Evolutionary conservation across 2,797 vertebrate species (phyloP).

Genomic region (Hemibagrus guttatus): DNA sequence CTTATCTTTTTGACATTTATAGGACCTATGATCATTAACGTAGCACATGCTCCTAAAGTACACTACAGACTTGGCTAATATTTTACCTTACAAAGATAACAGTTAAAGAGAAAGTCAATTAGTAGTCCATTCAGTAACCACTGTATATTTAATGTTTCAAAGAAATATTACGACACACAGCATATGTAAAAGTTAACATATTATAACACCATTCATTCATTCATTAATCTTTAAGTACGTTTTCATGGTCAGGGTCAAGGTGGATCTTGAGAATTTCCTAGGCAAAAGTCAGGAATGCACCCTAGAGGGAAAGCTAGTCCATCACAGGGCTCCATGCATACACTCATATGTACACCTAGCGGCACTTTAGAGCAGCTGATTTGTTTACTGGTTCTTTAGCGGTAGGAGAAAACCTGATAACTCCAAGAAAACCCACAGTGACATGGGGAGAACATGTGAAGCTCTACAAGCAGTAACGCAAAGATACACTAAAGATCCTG

Average conservation of each 20-base stretch:
- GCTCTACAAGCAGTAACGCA: no score
- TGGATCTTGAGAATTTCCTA: not conserved
- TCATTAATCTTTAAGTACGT: not conserved
- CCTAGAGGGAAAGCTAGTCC: not conserved
- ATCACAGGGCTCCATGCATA: not conserved
- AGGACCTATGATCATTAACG: not conserved
- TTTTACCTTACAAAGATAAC: slow-evolving; percentile 1
- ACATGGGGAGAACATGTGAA: not conserved
- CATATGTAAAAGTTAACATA: not conserved
- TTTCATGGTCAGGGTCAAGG: not conserved
- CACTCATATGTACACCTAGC: not conserved
- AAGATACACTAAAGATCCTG: not conserved
- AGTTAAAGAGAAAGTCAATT: not conserved
- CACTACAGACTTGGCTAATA: slow-evolving; percentile 3
- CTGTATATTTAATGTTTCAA: slow-evolving; percentile 9
- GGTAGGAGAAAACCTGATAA: not conserved
- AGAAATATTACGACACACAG: not conserved
- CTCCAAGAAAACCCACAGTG: not conserved
- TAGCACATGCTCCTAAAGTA: not conserved
- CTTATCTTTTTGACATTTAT: slow-evolving; percentile 12
- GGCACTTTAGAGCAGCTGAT: not conserved
- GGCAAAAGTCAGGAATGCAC: not conserved
- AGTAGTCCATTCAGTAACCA: not conserved
- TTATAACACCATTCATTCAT: not conserved
- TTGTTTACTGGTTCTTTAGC: not conserved